phyloP scores from a whole-genome alignment of 2,888 invertebrate species.

The Panzeria rudis region DNA sequence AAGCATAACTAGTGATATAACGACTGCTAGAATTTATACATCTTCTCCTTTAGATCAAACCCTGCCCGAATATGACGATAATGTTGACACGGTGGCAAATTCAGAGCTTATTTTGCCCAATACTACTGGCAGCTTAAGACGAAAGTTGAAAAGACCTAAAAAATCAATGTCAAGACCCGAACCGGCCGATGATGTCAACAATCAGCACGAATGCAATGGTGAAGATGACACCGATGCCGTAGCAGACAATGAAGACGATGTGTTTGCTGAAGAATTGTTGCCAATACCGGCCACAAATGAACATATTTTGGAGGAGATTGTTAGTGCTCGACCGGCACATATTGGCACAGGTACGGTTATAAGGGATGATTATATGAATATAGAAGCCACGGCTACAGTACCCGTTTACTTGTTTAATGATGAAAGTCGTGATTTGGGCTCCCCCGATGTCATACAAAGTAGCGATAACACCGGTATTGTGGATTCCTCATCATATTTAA shows the following conservation, averaged over 20 bases:
- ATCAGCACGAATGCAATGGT: conserved; percentile 45
- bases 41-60: conserved; percentile 65
- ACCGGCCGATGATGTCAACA: conserved; percentile 44
- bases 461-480: conserved; percentile 42
- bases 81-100: conserved; percentile 54
- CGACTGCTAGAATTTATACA: conserved; percentile 60
- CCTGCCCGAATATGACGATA: conserved; percentile 61
- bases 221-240: conserved; percentile 57
- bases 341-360: conserved; percentile 46
- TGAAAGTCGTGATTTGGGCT: conserved; percentile 57
- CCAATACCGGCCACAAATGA: conserved; percentile 62
- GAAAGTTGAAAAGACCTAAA: conserved; percentile 56
- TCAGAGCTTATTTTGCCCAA: conserved; percentile 47
- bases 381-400: conserved; percentile 59
- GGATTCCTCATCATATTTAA: conserved; percentile 58
- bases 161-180: conserved; percentile 49
- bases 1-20: conserved; percentile 52
- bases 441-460: conserved; percentile 51
- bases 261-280: conserved; percentile 51
- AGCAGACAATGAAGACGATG: conserved; percentile 60
- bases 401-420: conserved; percentile 66
- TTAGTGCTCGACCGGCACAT: conserved; percentile 42
- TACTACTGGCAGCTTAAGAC: conserved; percentile 45
- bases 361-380: conserved; percentile 60
- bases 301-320: conserved; percentile 61